Conservation (phyloP, 2,797 vertebrate species). For the Melopsittacus undulatus region DNA sequence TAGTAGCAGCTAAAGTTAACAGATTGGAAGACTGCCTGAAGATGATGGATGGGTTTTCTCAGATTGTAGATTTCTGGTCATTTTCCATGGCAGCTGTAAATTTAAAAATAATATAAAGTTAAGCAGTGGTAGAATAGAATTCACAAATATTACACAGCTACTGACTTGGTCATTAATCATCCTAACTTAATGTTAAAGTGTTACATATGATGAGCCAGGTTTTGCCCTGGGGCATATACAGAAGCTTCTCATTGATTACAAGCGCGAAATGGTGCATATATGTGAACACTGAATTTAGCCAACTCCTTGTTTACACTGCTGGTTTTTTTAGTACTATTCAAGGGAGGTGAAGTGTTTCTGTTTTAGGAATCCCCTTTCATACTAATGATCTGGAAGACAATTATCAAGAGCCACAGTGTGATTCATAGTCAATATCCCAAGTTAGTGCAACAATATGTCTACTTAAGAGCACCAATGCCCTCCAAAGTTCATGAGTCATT, state of each 20-base stretch:
- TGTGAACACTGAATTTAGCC: conserved; percentile 5
- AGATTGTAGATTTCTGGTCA: conserved; percentile 87
- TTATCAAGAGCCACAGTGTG: neutral
- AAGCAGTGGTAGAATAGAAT: conserved; percentile 40
- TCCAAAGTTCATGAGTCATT: neutral
- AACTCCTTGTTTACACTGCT: neutral
- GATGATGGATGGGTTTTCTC: conserved; percentile 84
- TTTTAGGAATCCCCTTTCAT: neutral
- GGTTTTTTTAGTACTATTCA: neutral
- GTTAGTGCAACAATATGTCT: neutral
- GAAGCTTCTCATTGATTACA: conserved; percentile 42
- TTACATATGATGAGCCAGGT: conserved; percentile 28
- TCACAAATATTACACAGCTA: conserved; percentile 27
- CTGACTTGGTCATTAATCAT: conserved; percentile 55
- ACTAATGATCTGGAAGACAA: neutral
- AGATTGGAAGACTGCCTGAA: conserved; percentile 78
- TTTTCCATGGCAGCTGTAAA: conserved; percentile 88
- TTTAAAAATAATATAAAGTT: conserved; percentile 60
- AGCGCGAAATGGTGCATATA: neutral
- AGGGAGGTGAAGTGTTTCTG: neutral
- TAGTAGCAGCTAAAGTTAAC: conserved; percentile 89
- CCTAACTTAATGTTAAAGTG: conserved; percentile 39
- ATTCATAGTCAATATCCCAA: neutral
- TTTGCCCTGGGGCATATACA: conserved; percentile 17
- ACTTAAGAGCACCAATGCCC: neutral